Evolutionary conservation across 2,113 vertebrate genomes (phyloP).

Genomic region (Saiga tatarica): DNA sequence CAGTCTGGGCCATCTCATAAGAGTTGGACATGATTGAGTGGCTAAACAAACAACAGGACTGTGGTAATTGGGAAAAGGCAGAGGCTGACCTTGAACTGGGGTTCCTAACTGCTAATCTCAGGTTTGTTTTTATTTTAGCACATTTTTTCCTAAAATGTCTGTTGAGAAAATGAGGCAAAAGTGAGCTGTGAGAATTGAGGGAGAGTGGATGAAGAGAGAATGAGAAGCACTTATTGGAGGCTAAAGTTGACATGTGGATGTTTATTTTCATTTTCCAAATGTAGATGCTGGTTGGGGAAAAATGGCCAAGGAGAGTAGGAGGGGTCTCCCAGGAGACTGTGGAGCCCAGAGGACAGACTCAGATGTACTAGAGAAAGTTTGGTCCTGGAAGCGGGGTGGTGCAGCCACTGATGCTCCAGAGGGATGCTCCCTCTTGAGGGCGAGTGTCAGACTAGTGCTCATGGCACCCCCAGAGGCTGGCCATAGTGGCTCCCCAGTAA

Average conservation of each 20-base stretch:
- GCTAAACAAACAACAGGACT: not conserved
- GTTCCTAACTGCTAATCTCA: not conserved
- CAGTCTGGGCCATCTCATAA: not conserved
- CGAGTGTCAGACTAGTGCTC: not conserved
- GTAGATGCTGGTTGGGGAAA: not conserved
- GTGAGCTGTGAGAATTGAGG: not conserved
- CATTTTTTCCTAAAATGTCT: not conserved
- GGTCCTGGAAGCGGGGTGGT: not conserved
- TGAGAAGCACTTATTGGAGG: not conserved
- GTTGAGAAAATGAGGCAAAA: slow-evolving; percentile 26
- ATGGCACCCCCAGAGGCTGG: not conserved
- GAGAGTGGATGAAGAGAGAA: not conserved
- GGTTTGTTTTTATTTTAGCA: not conserved
- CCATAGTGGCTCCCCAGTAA: not conserved
- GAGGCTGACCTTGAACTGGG: not conserved
- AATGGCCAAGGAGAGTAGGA: not conserved
- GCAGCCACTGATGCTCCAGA: not conserved
- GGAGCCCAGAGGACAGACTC: not conserved
- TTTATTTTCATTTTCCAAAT: slow-evolving; percentile 13
- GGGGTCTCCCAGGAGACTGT: not conserved
- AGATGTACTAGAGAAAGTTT: not conserved
- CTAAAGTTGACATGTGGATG: not conserved
- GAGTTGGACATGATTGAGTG: not conserved
- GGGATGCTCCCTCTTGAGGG: not conserved
- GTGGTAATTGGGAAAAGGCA: not conserved